Base-by-base conservation (phyloP, 2,888 invertebrate genomes). In the Diarsia brunnea region DNA sequence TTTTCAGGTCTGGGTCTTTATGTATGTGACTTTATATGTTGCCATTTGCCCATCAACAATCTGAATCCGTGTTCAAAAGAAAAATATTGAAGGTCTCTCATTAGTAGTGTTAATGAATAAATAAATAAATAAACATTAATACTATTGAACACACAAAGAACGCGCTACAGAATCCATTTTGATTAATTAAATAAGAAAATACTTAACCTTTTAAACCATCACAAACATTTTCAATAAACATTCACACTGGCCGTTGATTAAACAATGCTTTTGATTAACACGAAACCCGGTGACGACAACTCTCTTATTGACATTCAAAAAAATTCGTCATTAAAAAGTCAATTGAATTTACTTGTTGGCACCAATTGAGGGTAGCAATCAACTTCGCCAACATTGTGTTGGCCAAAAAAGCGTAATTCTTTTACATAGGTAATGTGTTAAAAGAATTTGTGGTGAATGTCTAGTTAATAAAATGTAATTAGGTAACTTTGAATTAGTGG, bases 271-370 rank as follows among this genome's bases (percentile, higher is more conserved):
- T 93, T 94, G 92, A 93, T 93, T 91, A 92, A 90, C 90, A 84
- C 86, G 87, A 82, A 89, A 89, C 90, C 89, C 86, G 82, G 27
- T 24, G 63, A 16, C 79, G 72, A 68, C 83, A 70, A 63, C 88
- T 87, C 88, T 90, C 85, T 89, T 90, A 92, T 93, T 92, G 91
- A 88, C 86, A 92, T 93, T 92, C 90, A 90, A 92, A 94, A 94
- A 94, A 94, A 92, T 91, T 91, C 92, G 91, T 93, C 92, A 93
- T 94, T 93, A 94, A 92, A 92, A 92, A 92, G 92, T 92, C 92
- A 93, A 94, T 94, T 93, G 90, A 91, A 93, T 95, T 94, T 91
- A 89, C 91, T 92, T 93, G 93, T 93, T 93, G 94, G 92, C 90
- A 88, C 69, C 78, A 85, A 86, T 81, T 82, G 86, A 71, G 85